Conservation (phyloP, 1,140 invertebrate species). For the Eriosoma lanigerum region DNA sequence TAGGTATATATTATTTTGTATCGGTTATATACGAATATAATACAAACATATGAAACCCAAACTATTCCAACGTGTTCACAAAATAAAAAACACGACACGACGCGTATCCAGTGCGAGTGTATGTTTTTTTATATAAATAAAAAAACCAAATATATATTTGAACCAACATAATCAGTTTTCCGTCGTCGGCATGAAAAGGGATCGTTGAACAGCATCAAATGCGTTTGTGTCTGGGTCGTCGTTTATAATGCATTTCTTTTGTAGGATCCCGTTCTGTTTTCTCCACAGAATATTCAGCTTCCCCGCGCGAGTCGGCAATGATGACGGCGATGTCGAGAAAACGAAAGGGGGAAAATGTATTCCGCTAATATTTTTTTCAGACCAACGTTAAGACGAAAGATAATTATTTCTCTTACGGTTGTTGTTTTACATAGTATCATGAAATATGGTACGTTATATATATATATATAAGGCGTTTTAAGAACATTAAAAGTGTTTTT, state of each 20-base stretch:
- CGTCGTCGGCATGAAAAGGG: slow-evolving; percentile 6
- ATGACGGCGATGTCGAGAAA: background rate
- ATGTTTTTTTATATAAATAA: background rate
- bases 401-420: slow-evolving; percentile 13
- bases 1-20: no score
- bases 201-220: slow-evolving; percentile 15
- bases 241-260: slow-evolving; percentile 31
- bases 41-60: no score
- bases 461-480: background rate
- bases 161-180: slow-evolving; percentile 19
- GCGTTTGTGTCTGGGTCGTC: background rate
- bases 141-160: background rate
- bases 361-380: slow-evolving; percentile 14
- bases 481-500: no score
- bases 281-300: slow-evolving; percentile 4
- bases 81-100: no score
- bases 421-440: background rate
- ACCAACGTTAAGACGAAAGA: slow-evolving; percentile 1
- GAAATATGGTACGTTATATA: background rate
- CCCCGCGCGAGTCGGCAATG: background rate
- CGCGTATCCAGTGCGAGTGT: background rate
- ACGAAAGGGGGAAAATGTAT: background rate
- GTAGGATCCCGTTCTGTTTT: background rate
- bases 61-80: no score
- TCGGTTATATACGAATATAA: no score